Base-by-base conservation (phyloP, 2,888 invertebrate species). In the Lobophora halterata region DNA sequence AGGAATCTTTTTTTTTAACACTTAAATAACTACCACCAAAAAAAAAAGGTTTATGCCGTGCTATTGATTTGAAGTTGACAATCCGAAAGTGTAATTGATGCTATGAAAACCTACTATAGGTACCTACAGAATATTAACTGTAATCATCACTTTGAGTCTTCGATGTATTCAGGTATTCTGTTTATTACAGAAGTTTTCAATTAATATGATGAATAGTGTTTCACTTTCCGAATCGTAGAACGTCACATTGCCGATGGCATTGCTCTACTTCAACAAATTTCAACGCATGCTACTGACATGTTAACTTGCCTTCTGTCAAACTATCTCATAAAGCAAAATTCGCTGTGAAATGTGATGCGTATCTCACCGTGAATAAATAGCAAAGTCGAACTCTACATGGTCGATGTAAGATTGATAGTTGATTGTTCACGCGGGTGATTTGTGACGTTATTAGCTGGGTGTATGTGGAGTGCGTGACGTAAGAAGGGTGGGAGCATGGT, bases 221-320 rank as follows among this genome's bases (percentile, higher is more conserved):
- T n/a, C n/a, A n/a, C n/a, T n/a, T n/a, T n/a, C n/a, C n/a, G n/a
- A n/a, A n/a, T n/a, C n/a, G n/a, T n/a, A n/a, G n/a, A n/a, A n/a
- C n/a, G n/a, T n/a, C n/a, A n/a, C n/a, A 68, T 68, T 70, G 69
- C 71, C 76, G 68, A 73, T 76, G 67, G 61, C 68, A 71, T 72
- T 71, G 70, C 65, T 66, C 65, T 31, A 64, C 64, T 70, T 75
- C 73, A 76, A 78, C 79, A 78, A 81, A 78, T 80, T 74, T 60
- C 58, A 36, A n/a, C 47, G 56, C 61, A 61, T 85, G 80, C 71
- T 62, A 58, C 77, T 83, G 87, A 86, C 86, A 86, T 80, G 86
- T 87, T 87, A 87, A 83, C 85, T 80, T 79, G 63, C 80, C 77
- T 75, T 81, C 80, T 85, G 85, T 86, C 83, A 78, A 83, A 83